Evolutionary conservation across 2,113 vertebrate species (phyloP), one percentile per base, ranked within the genome.

Genomic region (Lycaon pictus): DNA sequence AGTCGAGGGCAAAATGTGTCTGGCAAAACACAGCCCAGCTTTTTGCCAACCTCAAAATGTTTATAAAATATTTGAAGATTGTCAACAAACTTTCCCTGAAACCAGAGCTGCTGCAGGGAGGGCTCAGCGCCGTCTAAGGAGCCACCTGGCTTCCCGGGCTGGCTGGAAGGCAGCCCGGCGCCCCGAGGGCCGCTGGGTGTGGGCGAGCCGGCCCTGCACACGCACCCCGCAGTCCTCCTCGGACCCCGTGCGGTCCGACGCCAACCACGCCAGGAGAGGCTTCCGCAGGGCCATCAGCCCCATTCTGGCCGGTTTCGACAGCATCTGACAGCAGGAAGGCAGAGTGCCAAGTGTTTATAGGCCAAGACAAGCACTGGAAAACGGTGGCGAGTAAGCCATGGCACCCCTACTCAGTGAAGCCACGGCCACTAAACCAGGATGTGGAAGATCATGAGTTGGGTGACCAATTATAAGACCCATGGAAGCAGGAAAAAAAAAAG

Each of bases 1-100:
- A 90, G 82, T 7, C 1, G 29, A 95, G 90, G 95, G 97, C 81
- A 92, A 69, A 93, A 67, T 69, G 76, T 56, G 51, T 96, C 93
- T 94, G 93, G 71, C 93, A 96, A 95, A 96, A 69, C 27, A 17
- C 8, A 32, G 80, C 32, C 65, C n/a, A 27, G 84, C 35, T 62
- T 76, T 76, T 20, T 60, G 88, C 90, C 77, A 72, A 29, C 48
- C 37, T 87, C 67, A 23, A 32, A 79, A 86, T 43, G 82, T 88
- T 95, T 69, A 88, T 56, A 82, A 89, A 95, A 62, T 48, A 82
- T 71, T 67, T 90, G 16, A 72, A 69, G 81, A 79, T 67, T 80
- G 90, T 97, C 95, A 85, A 72, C 48, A 62, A 37, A 56, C 69
- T 63, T 89, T 72, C 87, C 58, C 81, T 19, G 69, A 65, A 76